These are phyloP conservation scores for Mirounga angustirostris DNA, from an alignment of 2,113 vertebrate species.

Conservation along the genomic window DNA sequence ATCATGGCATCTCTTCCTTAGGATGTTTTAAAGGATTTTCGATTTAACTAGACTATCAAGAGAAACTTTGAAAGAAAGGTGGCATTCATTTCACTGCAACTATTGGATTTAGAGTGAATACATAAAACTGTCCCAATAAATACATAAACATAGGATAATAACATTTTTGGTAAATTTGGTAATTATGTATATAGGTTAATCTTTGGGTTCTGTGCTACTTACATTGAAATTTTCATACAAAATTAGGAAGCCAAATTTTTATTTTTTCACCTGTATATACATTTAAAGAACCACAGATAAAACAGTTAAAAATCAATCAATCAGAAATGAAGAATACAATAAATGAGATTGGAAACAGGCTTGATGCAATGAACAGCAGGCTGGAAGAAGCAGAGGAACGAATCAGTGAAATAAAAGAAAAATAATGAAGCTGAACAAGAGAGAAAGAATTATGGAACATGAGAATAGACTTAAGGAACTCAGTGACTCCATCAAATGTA, in stretches of 20 bases:
- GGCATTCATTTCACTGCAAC: neutral
- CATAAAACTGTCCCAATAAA: neutral
- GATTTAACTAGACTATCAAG: neutral
- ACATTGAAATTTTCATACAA: neutral
- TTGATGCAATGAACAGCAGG: neutral
- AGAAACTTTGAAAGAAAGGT: neutral
- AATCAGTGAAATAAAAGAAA: neutral
- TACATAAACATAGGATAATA: neutral
- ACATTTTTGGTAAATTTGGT: neutral
- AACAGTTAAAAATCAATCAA: neutral
- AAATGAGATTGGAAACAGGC: neutral
- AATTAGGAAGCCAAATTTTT: neutral
- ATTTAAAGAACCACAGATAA: neutral
- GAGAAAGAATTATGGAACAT: neutral
- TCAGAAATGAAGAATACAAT: neutral
- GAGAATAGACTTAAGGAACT: neutral
- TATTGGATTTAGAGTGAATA: neutral
- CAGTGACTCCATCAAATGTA: neutral
- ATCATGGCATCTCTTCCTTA: neutral
- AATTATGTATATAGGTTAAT: neutral
- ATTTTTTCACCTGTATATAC: neutral
- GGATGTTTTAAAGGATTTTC: neutral
- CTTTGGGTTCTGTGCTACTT: neutral
- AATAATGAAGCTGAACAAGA: neutral
- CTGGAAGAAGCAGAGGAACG: neutral